These are phyloP conservation scores for Laodelphax striatellus DNA, from an alignment of 1,140 invertebrate species.

Conservation along the genomic window DNA sequence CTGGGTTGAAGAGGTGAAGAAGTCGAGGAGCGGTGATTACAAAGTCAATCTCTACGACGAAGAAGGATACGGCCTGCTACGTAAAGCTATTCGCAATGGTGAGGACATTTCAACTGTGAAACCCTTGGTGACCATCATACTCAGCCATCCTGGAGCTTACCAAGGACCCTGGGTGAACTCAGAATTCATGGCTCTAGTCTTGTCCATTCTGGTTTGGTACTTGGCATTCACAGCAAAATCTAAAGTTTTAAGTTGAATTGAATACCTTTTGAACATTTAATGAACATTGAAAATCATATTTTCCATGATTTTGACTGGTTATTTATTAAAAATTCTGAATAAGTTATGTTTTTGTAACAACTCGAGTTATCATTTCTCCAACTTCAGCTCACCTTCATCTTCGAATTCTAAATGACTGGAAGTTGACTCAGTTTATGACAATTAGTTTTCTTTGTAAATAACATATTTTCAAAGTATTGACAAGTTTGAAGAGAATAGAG, in stretches of 20 bases:
- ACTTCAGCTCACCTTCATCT: no score
- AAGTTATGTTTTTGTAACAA: no score
- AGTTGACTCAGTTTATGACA: no score
- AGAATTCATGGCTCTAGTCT: conserved; percentile 71
- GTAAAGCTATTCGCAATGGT: conserved; percentile 58
- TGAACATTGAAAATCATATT: neutral
- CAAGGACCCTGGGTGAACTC: conserved; percentile 85
- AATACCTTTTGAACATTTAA: conserved; percentile 9
- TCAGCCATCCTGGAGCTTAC: conserved; percentile 78
- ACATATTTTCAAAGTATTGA: no score
- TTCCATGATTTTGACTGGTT: no score
- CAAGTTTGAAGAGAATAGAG: no score
- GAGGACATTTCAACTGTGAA: conserved; percentile 54
- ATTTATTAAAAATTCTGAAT: no score
- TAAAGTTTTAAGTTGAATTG: conserved; percentile 56
- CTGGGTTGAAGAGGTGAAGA: conserved; percentile 78
- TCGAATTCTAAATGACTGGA: no score
- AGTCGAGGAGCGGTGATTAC: conserved; percentile 65
- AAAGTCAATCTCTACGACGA: conserved; percentile 78
- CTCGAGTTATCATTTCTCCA: no score
- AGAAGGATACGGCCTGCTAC: conserved; percentile 73
- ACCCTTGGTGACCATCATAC: conserved; percentile 58
- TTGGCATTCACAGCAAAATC: conserved; percentile 73
- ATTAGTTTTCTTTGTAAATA: no score
- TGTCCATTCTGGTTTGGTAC: conserved; percentile 72